Evolutionary conservation across 2,113 vertebrate species (phyloP), one percentile per base, ranked within the genome.

Genomic region (Brienomyrus longianalis): DNA sequence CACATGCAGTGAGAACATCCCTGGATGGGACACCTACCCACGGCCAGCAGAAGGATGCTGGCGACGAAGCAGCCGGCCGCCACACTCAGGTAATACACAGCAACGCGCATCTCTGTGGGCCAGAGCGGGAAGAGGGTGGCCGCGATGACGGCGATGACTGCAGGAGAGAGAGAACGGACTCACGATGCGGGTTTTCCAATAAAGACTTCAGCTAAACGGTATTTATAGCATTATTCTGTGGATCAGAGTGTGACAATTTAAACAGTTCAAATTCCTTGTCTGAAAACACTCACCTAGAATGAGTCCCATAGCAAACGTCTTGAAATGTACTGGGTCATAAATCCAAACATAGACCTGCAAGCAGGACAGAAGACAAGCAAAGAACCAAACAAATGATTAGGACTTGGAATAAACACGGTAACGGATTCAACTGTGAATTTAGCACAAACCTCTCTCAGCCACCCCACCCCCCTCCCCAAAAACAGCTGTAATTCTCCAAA

Each of bases 81-180:
- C 47, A 99, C 98, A 15, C 98, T 99, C 91, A 99, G 96, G 94
- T 99, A 99, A 95, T 99, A 99, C 88, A 99, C 98, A 51, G 98
- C 98, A 15, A 99, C 98, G 54, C 98, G 96, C 98, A 99, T 99
- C 92, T 99, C 98, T n/a, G 98, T 97, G 0, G 98, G 98, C 98
- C 98, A 99, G 52, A 99, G 96, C 0, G 98, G 98, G 94, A 99
- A 99, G 59, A 99, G 96, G 0, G 98, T 99, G 45, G 98, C 98
- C 52, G 98, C 98, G 43, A 99, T 99, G 23, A 99, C 98, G 0
- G 98, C 98, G 17, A 99, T 98, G 90, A 99, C 98, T 99, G 93
- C 27, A 8, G 0, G 1, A 13, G 62, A 70, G 62, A 70, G 62
- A 70, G 89, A 89, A 52, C 56, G 80, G 10, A 80, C 48, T 88